Evolutionary conservation across 2,113 vertebrate species (phyloP).

Genomic region (Aegotheles bennettii): DNA sequence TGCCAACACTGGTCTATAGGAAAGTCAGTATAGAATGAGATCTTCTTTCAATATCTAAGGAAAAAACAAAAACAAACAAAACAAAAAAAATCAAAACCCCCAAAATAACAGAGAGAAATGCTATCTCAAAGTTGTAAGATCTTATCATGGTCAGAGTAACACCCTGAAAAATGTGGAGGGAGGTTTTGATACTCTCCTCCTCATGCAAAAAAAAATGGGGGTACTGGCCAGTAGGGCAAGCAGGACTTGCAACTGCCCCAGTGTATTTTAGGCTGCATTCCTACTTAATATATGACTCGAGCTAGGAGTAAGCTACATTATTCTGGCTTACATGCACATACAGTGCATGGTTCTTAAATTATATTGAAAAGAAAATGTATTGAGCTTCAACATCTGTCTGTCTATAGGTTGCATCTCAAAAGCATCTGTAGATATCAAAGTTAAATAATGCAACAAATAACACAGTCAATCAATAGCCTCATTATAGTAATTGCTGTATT

Average conservation of each 20-base stretch:
- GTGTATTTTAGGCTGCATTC: not conserved
- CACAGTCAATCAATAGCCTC: not conserved
- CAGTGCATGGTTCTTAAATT: not conserved
- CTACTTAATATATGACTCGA: not conserved
- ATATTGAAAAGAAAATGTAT: not conserved
- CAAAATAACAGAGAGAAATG: not conserved
- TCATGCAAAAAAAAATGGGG: not conserved
- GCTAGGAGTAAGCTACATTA: not conserved
- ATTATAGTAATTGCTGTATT: conserved; percentile 7
- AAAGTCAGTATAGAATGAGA: not conserved
- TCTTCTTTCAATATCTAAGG: no score
- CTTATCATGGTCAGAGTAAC: not conserved
- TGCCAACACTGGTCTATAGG: not conserved
- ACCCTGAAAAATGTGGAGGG: not conserved
- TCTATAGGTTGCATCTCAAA: not conserved
- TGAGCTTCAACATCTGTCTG: not conserved
- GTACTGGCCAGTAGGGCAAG: not conserved
- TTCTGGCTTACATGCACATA: not conserved
- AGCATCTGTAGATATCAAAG: not conserved
- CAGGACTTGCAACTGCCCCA: not conserved
- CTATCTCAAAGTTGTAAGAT: not conserved
- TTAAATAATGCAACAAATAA: not conserved
- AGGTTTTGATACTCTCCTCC: not conserved
- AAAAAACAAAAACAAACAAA: not conserved
- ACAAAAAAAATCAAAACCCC: no score